Evolutionary conservation across 2,113 vertebrate genomes (phyloP), one percentile per base, ranked within the genome.

Genomic region (Morone saxatilis): DNA sequence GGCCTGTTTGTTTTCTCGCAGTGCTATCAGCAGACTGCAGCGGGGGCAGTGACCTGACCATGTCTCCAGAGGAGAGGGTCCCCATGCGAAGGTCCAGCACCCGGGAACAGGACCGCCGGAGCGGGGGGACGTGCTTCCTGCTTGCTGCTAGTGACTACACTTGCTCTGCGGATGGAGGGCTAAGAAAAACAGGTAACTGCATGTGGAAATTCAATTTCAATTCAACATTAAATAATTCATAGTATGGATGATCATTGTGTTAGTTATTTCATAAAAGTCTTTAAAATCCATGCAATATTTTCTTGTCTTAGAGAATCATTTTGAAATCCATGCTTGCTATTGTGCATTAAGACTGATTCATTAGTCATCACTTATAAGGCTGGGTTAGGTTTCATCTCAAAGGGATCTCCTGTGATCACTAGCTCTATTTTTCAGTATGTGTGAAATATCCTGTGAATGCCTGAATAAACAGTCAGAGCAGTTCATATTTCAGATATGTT

Each of bases 11-110:
- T 7, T 4, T 50, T 31, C 14, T 63, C 59, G 89, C 95, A 97
- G 96, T 97, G 91, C 94, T 98, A 94, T 97, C 96, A 94, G 97
- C 96, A 94, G 97, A 98, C 95, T 97, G 97, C 94, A 99, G 97
- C 88, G 95, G 96, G 91, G 97, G 96, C 96, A 98, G 97, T 95
- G 97, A 99, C 95, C 96, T 97, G 85, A 97, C 97, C 90, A 92
- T 96, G 92, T 98, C 98, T 87, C 95, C 97, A 80, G 97, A 97
- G 92, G 98, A 99, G 93, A 96, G 95, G 89, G 94, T 96, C 90
- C 96, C 97, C 89, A 97, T 98, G 96, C 96, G 97, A 92, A 94
- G 97, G 62, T 98, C 97, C 96, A 99, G 97, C 88, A 96, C 96
- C 89, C 96, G 96, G 91, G 98, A 99, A 91, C 97, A 96, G 95